A percentile compares a stretch with the other conserved stretches of the same genome.
These are phyloP conservation scores for Pseudopipra pipra DNA, from an alignment of 2,113 vertebrate species.

Conservation along the genomic window DNA sequence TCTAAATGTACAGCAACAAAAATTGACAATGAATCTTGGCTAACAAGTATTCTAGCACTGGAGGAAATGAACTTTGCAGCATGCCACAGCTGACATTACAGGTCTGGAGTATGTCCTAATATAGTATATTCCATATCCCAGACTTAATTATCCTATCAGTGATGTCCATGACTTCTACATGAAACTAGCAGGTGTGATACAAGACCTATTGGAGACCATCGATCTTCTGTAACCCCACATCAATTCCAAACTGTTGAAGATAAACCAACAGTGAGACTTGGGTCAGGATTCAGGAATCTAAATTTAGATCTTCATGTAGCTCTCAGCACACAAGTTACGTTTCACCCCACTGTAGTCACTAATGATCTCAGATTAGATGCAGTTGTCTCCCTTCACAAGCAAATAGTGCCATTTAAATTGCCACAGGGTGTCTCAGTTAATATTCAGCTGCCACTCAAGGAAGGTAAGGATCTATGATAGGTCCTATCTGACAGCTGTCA, in stretches of 20 bases:
- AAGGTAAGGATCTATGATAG: not conserved
- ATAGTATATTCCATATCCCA: not conserved
- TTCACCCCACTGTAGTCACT: not conserved
- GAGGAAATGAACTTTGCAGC: not conserved
- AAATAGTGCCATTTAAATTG: not conserved
- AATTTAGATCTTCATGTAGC: not conserved
- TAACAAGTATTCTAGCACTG: not conserved
- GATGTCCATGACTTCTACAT: not conserved
- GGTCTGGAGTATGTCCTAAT: not conserved
- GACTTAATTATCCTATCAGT: not conserved
- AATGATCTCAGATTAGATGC: not conserved
- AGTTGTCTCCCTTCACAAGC: not conserved
- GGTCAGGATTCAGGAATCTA: not conserved
- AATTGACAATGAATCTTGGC: not conserved
- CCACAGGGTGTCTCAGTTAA: not conserved
- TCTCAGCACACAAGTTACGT: not conserved
- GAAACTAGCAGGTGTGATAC: not conserved
- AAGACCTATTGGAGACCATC: not conserved
- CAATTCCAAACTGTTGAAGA: not conserved
- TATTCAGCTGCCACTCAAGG: not conserved
- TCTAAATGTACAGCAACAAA: not conserved
- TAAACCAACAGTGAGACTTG: not conserved
- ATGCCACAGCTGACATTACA: not conserved
- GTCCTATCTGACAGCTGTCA: not conserved
- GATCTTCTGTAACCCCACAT: not conserved